Evolutionary conservation across 2,797 vertebrate species (phyloP), one percentile per base, ranked within the genome.

Genomic region (Clarias pachynema): DNA sequence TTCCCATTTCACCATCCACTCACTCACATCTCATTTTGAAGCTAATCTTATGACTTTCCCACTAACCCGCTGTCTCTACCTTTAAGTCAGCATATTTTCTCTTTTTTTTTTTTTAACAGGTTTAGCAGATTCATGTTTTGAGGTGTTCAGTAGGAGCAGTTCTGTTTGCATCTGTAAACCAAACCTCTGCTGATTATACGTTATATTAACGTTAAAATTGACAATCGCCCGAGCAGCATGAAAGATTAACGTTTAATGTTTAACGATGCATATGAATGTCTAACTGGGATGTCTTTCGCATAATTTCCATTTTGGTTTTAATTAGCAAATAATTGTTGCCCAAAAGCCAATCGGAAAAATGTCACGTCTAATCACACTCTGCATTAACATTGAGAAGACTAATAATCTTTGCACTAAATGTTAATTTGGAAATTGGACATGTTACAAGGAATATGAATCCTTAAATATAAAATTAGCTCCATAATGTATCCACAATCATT

Each of bases 11-110:
- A 53, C 62, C 15, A 5, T 75, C 18, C 34, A 59, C 34, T 75
- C 62, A 59, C 37, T 62, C 37, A 10, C 66, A 18, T 83, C 57
- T 79, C 6, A 40, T 80, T 56, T 31, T 18, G 4, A 34, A 34
- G 53, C 31, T 22, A 56, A 31, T 70, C 57, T 72, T 18, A 16
- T 63, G 56, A 57, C 59, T 63, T 83, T 79, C 56, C 70, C 63
- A 63, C 37, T 81, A 16, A 37, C 69, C 44, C 1, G 12, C 78
- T 40, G 14, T 29, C 79, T 81, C 22, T 53, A 15, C 31, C 16
- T 57, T 59, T 83, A 14, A 81, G 60, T 81, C 44, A 81, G 84
- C 49, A 60, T 31, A 60, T 37, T 65, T 26, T 37, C 12, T 60
- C n/a, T 79, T 2, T 29, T 66, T 6, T 20, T 22, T 59, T 12